These are phyloP conservation scores for Penaeus chinensis DNA, from an alignment of 1,140 invertebrate species.

Conservation along the genomic window DNA sequence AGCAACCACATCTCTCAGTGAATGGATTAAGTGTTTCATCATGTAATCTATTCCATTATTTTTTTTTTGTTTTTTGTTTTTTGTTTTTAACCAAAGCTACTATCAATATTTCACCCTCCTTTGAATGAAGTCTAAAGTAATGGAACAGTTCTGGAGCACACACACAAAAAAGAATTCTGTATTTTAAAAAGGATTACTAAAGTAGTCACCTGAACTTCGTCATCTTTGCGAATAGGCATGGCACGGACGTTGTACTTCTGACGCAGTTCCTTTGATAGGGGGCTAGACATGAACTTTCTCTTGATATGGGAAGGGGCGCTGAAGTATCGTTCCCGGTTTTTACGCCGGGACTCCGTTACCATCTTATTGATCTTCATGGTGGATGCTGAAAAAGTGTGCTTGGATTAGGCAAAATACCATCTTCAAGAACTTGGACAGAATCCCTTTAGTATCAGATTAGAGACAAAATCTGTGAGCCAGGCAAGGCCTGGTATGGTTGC, in stretches of 20 bases:
- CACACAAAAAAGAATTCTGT: too few relatives aligned
- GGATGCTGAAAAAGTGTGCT: slow-evolving; percentile 16
- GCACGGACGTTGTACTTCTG: slow-evolving; percentile 97
- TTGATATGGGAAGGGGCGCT: slow-evolving; percentile 98
- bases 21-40: neutral
- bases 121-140: too few relatives aligned
- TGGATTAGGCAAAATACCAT: neutral
- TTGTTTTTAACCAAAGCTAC: too few relatives aligned
- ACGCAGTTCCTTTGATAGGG: slow-evolving; percentile 97
- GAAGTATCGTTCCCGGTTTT: slow-evolving; percentile 97
- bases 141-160: too few relatives aligned
- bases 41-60: too few relatives aligned
- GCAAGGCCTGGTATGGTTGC: slow-evolving; percentile 29
- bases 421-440: neutral
- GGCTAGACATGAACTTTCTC: slow-evolving; percentile 96
- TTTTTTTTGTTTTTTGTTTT: too few relatives aligned
- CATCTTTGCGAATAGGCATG: slow-evolving; percentile 98
- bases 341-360: slow-evolving; percentile 93
- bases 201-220: slow-evolving; percentile 91
- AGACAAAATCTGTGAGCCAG: slow-evolving; percentile 38
- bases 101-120: too few relatives aligned
- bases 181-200: too few relatives aligned
- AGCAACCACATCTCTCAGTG: slow-evolving; percentile 14
- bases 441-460: neutral
- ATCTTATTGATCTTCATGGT: slow-evolving; percentile 97